These are phyloP conservation scores for Oostethus manadensis DNA, from an alignment of 2,113 vertebrate genomes.

Conservation along the genomic window DNA sequence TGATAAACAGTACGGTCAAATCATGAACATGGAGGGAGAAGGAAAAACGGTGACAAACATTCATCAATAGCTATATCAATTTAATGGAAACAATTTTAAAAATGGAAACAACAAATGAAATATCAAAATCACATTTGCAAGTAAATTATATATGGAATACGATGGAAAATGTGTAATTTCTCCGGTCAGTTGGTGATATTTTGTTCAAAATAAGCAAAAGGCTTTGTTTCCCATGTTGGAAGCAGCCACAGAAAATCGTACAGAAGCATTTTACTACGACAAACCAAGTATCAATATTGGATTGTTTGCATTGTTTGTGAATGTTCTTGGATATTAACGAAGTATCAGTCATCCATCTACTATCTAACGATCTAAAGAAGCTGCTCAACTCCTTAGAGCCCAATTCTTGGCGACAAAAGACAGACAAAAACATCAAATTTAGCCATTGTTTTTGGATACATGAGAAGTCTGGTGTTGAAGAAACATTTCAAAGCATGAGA, in stretches of 20 bases:
- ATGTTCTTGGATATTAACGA: no score
- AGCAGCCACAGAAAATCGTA: neutral
- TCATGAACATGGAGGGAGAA: neutral
- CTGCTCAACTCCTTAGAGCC: slow-evolving; percentile 9
- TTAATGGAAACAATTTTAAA: neutral
- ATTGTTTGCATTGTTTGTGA: slow-evolving; percentile 4
- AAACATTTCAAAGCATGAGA: slow-evolving; percentile 64
- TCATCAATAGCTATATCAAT: neutral
- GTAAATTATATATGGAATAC: neutral
- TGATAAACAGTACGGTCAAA: neutral
- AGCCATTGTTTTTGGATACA: slow-evolving; percentile 51
- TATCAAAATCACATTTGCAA: neutral
- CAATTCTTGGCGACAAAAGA: slow-evolving; percentile 18
- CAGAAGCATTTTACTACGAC: slow-evolving; percentile 12
- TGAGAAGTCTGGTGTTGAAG: slow-evolving; percentile 71
- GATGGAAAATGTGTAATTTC: neutral
- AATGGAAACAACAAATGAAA: neutral
- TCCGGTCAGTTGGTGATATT: neutral
- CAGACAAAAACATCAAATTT: slow-evolving; percentile 16
- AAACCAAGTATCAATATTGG: slow-evolving; percentile 5
- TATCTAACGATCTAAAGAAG: slow-evolving; percentile 7
- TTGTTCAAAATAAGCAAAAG: neutral
- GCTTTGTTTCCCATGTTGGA: neutral
- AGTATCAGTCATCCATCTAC: no score
- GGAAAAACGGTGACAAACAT: neutral